Evolutionary conservation across 2,888 invertebrate species (phyloP).

Genomic region (Muschampia plurimacula): DNA sequence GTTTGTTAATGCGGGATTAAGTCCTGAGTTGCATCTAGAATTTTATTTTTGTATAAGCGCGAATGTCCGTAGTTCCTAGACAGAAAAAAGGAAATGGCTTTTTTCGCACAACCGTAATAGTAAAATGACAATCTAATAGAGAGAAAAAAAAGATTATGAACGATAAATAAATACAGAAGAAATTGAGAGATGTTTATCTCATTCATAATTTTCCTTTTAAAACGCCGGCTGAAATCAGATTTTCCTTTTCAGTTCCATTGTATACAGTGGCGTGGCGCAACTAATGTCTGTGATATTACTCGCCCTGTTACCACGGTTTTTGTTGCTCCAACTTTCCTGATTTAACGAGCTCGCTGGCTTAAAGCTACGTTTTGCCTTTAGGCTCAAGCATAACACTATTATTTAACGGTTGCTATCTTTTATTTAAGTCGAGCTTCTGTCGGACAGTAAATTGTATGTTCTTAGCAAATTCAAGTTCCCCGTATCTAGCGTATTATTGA

Average conservation of each 20-base stretch:
- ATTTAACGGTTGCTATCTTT: no score
- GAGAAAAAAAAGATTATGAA: background rate
- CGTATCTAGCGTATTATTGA: no score
- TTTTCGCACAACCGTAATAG: background rate
- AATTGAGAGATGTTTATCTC: no score
- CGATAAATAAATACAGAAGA: no score
- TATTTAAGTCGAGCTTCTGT: background rate
- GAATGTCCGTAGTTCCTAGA: no score
- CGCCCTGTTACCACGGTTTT: background rate
- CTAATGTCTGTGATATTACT: conserved; percentile 1
- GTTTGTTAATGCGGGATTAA: no score
- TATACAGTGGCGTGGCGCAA: background rate
- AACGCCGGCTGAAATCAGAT: conserved; percentile 6
- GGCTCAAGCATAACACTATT: background rate
- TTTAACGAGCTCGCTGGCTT: background rate
- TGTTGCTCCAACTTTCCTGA: background rate
- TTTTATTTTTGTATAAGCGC: no score
- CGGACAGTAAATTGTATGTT: no score
- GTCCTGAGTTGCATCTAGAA: no score
- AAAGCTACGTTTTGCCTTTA: background rate
- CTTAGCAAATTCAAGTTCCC: no score
- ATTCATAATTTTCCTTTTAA: background rate
- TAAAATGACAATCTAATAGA: background rate
- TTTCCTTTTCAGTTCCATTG: conserved; percentile 16
- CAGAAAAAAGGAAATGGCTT: no score